These are phyloP conservation scores for Palythoa heliodiscus DNA, from an alignment of 92 coral and sea anemone species.

Conservation along the genomic window DNA sequence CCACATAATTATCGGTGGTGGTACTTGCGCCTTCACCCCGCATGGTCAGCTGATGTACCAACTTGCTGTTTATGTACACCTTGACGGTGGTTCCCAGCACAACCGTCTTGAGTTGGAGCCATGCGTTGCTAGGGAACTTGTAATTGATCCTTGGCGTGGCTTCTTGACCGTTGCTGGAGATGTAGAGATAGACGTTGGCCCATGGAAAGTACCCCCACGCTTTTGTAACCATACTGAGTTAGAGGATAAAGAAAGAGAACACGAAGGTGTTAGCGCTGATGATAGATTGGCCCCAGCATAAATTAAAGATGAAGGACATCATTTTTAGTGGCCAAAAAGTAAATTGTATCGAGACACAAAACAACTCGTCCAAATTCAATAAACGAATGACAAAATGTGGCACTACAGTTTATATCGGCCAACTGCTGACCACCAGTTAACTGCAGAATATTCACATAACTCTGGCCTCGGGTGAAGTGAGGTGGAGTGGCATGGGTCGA, in stretches of 20 bases:
- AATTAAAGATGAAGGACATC: too few species aligned
- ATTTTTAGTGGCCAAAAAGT: neutral
- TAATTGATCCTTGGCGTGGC: slow-evolving; percentile 40
- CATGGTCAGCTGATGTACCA: slow-evolving; percentile 55
- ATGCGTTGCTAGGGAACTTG: slow-evolving; percentile 20
- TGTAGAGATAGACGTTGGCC: slow-evolving; percentile 5
- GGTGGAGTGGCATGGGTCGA: too few species aligned
- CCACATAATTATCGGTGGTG: slow-evolving; percentile 55
- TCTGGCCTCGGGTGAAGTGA: too few species aligned
- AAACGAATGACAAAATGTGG: neutral
- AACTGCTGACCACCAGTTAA: too few species aligned
- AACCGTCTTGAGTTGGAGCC: slow-evolving; percentile 52
- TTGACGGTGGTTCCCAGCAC: slow-evolving; percentile 53
- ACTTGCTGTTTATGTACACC: slow-evolving; percentile 53
- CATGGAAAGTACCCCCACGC: slow-evolving; percentile 59
- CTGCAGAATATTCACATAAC: too few species aligned
- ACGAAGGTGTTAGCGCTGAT: neutral
- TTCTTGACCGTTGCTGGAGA: slow-evolving; percentile 50
- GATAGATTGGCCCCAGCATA: neutral
- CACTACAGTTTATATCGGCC: too few species aligned
- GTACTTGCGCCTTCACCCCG: slow-evolving; percentile 58
- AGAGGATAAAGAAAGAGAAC: too few species aligned
- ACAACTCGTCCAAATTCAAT: neutral
- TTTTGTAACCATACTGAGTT: slow-evolving; percentile 51
- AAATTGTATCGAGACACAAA: neutral